Percentiles rank a stretch among this genome's conserved stretches.
These are phyloP conservation scores for Periphyllus acericola DNA, from an alignment of 2,888 invertebrate genomes.

Conservation along the genomic window DNA sequence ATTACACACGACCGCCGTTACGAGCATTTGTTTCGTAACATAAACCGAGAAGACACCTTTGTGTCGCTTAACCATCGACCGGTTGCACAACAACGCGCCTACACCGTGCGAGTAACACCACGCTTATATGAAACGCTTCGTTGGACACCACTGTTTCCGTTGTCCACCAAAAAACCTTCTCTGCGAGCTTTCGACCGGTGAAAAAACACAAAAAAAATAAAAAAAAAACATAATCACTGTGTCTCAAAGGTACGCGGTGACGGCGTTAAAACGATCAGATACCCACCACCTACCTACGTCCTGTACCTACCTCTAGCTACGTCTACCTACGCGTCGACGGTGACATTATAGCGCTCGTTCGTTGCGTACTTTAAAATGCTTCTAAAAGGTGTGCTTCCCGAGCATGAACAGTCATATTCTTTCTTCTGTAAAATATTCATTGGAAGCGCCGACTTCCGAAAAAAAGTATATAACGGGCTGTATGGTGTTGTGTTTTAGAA, in stretches of 20 bases:
- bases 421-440: neutral
- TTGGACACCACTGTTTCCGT: neutral
- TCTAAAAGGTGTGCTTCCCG: conserved; percentile 12
- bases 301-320: neutral
- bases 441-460: neutral
- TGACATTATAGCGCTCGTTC: neutral
- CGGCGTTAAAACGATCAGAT: neutral
- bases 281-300: too few species aligned
- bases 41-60: conserved; percentile 1
- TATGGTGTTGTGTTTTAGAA: conserved; percentile 57
- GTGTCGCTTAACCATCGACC: neutral
- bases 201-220: neutral
- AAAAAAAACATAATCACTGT: too few species aligned
- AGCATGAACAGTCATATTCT: neutral
- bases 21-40: conserved; percentile 12
- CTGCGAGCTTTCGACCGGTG: neutral
- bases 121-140: neutral
- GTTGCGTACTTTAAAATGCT: neutral
- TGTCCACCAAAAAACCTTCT: neutral
- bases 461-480: conserved; percentile 13
- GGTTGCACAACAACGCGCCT: conserved; percentile 20
- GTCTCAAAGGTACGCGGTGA: neutral
- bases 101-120: conserved; percentile 19
- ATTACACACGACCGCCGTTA: neutral
- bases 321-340: neutral